phyloP scores from a whole-genome alignment of 2,113 vertebrate genomes.

The Aegotheles bennettii region DNA sequence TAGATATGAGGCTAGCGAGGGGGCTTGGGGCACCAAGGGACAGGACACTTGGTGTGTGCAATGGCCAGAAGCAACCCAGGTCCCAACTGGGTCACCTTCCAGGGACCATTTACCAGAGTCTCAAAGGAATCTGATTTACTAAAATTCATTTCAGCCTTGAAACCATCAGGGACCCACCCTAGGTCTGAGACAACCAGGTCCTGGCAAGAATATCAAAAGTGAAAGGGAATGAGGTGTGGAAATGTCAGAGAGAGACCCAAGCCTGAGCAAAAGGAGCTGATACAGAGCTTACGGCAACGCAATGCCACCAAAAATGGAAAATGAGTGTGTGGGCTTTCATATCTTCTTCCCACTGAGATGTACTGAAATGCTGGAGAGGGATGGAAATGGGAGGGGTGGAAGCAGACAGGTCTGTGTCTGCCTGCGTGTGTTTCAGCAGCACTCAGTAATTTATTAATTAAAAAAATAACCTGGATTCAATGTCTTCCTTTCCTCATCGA shows the following conservation, averaged over 20 bases:
- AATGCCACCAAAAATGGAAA: accelerated
- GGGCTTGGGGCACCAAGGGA: not conserved
- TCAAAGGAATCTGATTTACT: accelerated
- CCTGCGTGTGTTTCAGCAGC: accelerated
- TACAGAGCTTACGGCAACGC: not conserved
- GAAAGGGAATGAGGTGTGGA: not conserved
- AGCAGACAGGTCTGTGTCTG: not conserved
- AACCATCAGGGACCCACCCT: not conserved
- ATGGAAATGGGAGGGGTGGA: not conserved
- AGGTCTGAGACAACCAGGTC: not conserved
- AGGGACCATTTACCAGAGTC: not conserved
- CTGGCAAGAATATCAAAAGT: not conserved
- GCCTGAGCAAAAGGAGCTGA: not conserved
- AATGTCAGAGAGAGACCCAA: not conserved
- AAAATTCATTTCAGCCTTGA: not conserved
- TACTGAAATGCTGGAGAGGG: not conserved
- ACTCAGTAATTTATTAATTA: not conserved
- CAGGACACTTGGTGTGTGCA: not conserved
- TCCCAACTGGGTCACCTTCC: not conserved
- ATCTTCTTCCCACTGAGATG: not conserved
- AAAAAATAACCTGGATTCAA: not conserved
- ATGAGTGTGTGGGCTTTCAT: accelerated
- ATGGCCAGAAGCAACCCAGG: not conserved
- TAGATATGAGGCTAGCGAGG: accelerated
- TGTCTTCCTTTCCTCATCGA: not conserved